Evolutionary conservation across 2,113 vertebrate species (phyloP), one percentile per base, ranked within the genome.

Genomic region (Empidonax alnorum): DNA sequence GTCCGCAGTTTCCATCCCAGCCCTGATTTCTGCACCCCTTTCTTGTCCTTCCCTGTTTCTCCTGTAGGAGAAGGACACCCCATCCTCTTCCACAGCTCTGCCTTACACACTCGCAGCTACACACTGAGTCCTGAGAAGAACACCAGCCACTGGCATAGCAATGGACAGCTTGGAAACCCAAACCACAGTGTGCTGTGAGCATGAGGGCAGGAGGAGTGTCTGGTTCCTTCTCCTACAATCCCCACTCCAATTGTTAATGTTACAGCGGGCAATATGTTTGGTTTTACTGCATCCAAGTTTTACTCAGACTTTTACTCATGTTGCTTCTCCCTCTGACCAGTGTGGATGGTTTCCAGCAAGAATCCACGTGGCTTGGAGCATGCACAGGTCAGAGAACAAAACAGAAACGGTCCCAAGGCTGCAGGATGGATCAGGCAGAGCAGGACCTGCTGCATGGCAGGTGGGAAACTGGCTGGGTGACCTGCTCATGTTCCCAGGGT

Each of bases 61-160:
- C 10, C 28, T 22, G 30, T 23, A 80, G 63, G 74, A 80, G 72
- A 68, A 87, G 22, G 33, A 25, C 42, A 41, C 5, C 5, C 11
- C 0, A 1, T 42, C 30, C 22, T 84, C 63, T 75, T 37, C n/a
- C 27, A 53, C 31, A 33, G 46, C 74, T 58, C 79, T 67, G 41
- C 53, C 33, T 79, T 62, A 37, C 9, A 35, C 55, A 10, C 27
- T 46, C 11, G 33, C n/a, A 30, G 28, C 28, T 59, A 16, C 73
- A 66, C 19, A 24, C 8, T 14, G 24, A 12, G 35, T 22, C 35
- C 37, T 52, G 39, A 27, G 24, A 14, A n/a, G 25, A 52, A 41
- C 50, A 18, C 3, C 0, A 6, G 15, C 21, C 22, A 0, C 50
- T 68, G 35, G 27, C 8, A 14, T 1, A 33, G 47, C 31, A 62